Base-by-base conservation (phyloP, 2,888 invertebrate genomes). In the Holacanthella duospinosa region DNA sequence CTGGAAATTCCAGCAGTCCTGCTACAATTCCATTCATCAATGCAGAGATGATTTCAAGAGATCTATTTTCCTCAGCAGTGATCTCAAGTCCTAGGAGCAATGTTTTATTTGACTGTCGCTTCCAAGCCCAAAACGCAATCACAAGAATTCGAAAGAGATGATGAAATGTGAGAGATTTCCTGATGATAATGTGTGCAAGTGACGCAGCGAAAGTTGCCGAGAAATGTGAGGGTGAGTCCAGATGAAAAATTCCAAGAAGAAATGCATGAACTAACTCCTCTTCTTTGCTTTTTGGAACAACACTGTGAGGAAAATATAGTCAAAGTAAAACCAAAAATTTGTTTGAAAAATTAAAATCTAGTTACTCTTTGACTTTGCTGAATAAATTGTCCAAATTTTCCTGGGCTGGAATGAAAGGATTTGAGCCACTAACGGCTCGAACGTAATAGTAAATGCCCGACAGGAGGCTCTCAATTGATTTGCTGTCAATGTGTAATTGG, bases 371-470 rank as follows among this genome's bases (percentile, higher is more conserved):
- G 25, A 64, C 44, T 59, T 59, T 61, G 2, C 48, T 29, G 21
- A 63, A 43, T 2, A 72, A 64, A 59, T 57, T 64, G 53, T 70
- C 83, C 59, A 93, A 80, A 79, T 92, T 92, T 59, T 86, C 85
- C 36, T 86, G 83, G 36, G 91, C 89, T 43, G 87, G 88, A 16
- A 89, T 88, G 80, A 92, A 92, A 43, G 91, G 90, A 76, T 88
- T 87, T 74, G 87, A 85, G 60, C 91, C 89, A 12, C 88, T 84
- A 71, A 91, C 83, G 69, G 89, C 88, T 68, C 91, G 82, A 64
- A 88, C 86, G 78, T 92, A 91, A 80, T 89, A 88, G 80, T 89
- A 92, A 62, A 91, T 86, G 2, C 89, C 88, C 60, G 86, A 85
- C 67, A 93, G 81, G 9, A 68, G 57, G 74, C 87, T 85, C 75